These are phyloP conservation scores for Chelonoidis abingdonii DNA, from an alignment of 2,113 vertebrate genomes.

Conservation along the genomic window DNA sequence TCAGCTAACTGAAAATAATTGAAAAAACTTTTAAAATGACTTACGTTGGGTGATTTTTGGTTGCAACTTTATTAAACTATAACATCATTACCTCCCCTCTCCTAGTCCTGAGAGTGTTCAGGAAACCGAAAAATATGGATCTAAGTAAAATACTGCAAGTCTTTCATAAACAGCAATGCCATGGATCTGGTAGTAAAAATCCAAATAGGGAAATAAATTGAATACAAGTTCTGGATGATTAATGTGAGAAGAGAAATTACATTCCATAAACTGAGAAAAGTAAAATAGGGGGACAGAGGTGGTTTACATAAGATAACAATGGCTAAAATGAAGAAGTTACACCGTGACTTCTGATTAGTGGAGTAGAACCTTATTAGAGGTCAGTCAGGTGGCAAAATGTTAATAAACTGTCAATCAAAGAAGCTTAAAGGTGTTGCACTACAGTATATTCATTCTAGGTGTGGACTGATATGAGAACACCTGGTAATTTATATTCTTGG, in stretches of 20 bases:
- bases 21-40: not conserved
- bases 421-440: not conserved
- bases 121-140: rapidly evolving
- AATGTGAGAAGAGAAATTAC: not conserved
- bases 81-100: not conserved
- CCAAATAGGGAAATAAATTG: not conserved
- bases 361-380: not conserved
- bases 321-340: not conserved
- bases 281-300: not conserved
- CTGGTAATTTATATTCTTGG: not conserved
- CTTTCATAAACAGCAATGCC: not conserved
- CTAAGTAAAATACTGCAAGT: not conserved
- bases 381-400: not conserved
- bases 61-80: not conserved
- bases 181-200: not conserved
- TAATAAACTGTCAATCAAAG: constrained; percentile 24
- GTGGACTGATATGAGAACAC: constrained; percentile 1
- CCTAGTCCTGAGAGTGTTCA: not conserved
- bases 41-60: not conserved
- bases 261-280: not conserved
- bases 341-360: not conserved
- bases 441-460: not conserved
- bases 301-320: not conserved
- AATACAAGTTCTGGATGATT: not conserved
- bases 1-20: not conserved